These are phyloP conservation scores for Anarsia innoxiella DNA, from an alignment of 2,888 invertebrate species.

Conservation along the genomic window DNA sequence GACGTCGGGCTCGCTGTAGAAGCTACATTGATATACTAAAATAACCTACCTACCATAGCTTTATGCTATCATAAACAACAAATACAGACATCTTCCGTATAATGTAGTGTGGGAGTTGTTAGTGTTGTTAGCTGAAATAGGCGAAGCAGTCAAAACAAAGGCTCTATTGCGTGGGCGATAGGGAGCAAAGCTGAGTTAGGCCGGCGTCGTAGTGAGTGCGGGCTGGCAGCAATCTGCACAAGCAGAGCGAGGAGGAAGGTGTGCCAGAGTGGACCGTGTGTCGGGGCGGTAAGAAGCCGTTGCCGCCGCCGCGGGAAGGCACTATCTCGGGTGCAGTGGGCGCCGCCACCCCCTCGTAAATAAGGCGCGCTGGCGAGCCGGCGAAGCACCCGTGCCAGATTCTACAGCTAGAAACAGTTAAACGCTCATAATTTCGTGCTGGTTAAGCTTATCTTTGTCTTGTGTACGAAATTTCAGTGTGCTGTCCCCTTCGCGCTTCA, in stretches of 20 bases:
- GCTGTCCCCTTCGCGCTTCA: slow-evolving; percentile 63
- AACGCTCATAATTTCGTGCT: slow-evolving; percentile 75
- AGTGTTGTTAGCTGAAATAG: slow-evolving; percentile 41
- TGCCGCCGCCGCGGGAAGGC: slow-evolving; percentile 62
- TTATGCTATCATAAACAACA: slow-evolving; percentile 63
- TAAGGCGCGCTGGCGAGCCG: slow-evolving; percentile 74
- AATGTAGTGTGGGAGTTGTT: slow-evolving; percentile 47
- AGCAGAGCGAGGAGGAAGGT: slow-evolving; percentile 58
- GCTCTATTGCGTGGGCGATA: slow-evolving; percentile 50
- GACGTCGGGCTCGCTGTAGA: slow-evolving; percentile 28
- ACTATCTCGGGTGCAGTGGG: slow-evolving; percentile 66
- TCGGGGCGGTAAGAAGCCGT: slow-evolving; percentile 13
- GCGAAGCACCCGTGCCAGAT: slow-evolving; percentile 75
- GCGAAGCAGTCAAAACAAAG: slow-evolving; percentile 31
- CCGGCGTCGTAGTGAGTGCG: slow-evolving; percentile 40
- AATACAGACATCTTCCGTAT: slow-evolving; percentile 63
- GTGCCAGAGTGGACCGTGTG: slow-evolving; percentile 31
- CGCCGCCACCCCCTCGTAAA: slow-evolving; percentile 68
- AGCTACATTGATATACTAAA: slow-evolving; percentile 42
- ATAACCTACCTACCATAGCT: slow-evolving; percentile 60
- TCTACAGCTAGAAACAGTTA: slow-evolving; percentile 76
- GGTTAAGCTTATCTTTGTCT: slow-evolving; percentile 76
- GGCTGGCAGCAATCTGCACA: slow-evolving; percentile 62
- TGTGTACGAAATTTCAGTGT: slow-evolving; percentile 68
- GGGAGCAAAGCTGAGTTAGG: slow-evolving; percentile 51